A percentile compares a stretch with the other conserved stretches of the same genome.
These are phyloP conservation scores for Leptinotarsa tumamoca DNA, from an alignment of 2,888 invertebrate genomes.

Conservation along the genomic window DNA sequence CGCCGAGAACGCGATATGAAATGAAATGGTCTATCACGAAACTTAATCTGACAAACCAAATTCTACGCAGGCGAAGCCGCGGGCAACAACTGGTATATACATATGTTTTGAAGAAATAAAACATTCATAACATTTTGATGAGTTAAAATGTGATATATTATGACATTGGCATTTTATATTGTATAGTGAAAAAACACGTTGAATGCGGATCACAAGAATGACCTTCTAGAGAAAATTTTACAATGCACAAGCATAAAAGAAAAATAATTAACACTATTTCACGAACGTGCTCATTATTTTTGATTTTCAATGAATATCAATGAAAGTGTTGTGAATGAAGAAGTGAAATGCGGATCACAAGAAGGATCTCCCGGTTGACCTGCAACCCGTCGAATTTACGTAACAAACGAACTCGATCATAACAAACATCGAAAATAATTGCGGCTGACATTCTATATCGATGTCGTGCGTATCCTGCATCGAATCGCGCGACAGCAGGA, in stretches of 20 bases:
- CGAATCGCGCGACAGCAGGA: conserved; percentile 35
- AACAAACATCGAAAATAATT: conserved; percentile 49
- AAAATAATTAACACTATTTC: not conserved
- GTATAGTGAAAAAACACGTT: too few relatives aligned
- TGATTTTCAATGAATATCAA: not conserved
- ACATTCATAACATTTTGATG: too few relatives aligned
- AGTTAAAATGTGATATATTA: too few relatives aligned
- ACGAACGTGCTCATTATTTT: not conserved
- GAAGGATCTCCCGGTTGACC: conserved; percentile 32
- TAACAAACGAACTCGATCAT: conserved; percentile 38
- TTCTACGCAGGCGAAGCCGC: too few relatives aligned
- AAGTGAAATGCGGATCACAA: conserved; percentile 37
- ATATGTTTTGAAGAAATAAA: too few relatives aligned
- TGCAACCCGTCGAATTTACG: conserved; percentile 33
- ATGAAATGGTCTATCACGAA: too few relatives aligned
- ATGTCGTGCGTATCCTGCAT: conserved; percentile 46
- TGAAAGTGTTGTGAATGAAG: not conserved
- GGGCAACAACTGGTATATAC: too few relatives aligned
- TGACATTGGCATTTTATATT: too few relatives aligned
- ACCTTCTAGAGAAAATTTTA: too few relatives aligned
- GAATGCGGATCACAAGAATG: too few relatives aligned
- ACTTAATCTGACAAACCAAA: too few relatives aligned
- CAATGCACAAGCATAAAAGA: not conserved
- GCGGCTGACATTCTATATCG: conserved; percentile 52
- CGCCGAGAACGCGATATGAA: too few relatives aligned